Conservation (phyloP, 2,797 vertebrate genomes). For the Epinephelus malabaricus region DNA sequence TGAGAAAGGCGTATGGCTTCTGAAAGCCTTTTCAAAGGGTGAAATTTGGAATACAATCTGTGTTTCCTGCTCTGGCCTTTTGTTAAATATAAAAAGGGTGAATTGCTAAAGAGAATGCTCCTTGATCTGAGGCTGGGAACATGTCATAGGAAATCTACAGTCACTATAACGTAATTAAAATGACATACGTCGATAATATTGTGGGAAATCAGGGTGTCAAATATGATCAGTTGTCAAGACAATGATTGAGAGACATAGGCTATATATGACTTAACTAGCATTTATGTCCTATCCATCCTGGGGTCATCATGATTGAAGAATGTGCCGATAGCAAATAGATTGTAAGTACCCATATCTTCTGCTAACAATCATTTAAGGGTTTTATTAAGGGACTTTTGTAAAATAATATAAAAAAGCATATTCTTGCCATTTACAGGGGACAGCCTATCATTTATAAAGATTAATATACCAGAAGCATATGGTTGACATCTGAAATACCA, state of each 20-base stretch:
- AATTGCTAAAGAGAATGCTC: not conserved
- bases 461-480: not conserved
- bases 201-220: not conserved
- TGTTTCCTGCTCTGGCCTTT: conserved; percentile 5
- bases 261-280: not conserved
- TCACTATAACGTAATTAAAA: not conserved
- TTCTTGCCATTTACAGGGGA: too few relatives aligned
- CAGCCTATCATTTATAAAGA: not conserved
- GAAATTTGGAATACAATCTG: conserved; percentile 23
- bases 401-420: too few relatives aligned
- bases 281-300: too few relatives aligned
- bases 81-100: not conserved
- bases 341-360: too few relatives aligned
- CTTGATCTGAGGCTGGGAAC: not conserved
- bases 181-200: not conserved
- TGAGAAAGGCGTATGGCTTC: conserved; percentile 2
- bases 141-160: not conserved
- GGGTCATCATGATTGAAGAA: too few relatives aligned
- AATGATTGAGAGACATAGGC: not conserved
- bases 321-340: too few relatives aligned
- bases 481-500: not conserved
- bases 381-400: too few relatives aligned
- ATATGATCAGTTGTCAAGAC: not conserved
- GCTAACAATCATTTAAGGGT: too few relatives aligned
- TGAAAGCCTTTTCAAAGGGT: conserved; percentile 10